A percentile compares a stretch with the other conserved stretches of the same genome.
phyloP scores from a whole-genome alignment of 2,113 vertebrate species.

The Mormyrus iriodes region DNA sequence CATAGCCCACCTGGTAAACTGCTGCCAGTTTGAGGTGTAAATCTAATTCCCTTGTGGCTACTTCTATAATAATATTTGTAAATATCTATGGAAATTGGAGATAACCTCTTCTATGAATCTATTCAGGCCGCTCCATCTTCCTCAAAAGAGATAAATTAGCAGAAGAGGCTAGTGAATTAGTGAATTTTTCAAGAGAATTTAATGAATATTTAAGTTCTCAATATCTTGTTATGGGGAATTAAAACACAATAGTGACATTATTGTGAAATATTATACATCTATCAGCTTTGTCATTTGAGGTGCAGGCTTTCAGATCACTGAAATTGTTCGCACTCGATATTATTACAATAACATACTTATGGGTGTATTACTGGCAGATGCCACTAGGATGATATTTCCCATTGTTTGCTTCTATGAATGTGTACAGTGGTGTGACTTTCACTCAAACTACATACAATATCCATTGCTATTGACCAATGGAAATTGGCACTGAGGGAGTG shows the following conservation, averaged over 20 bases:
- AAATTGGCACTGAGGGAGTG: neutral
- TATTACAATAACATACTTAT: neutral
- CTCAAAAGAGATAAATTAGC: neutral
- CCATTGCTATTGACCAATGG: neutral
- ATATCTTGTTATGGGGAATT: slow-evolving; percentile 1
- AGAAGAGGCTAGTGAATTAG: neutral
- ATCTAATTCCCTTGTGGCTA: neutral
- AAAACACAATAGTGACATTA: neutral
- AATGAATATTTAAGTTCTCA: neutral
- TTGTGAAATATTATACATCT: neutral
- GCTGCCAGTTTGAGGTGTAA: neutral
- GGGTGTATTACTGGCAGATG: neutral
- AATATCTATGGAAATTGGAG: slow-evolving; percentile 6
- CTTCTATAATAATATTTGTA: neutral
- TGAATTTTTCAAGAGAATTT: slow-evolving; percentile 6
- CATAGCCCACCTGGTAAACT: neutral
- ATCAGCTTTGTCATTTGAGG: neutral
- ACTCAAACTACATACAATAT: neutral
- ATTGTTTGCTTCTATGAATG: slow-evolving; percentile 16
- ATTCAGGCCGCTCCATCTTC: neutral
- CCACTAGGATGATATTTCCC: slow-evolving; percentile 10
- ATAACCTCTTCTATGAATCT: neutral
- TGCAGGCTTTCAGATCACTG: slow-evolving; percentile 1
- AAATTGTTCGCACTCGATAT: neutral
- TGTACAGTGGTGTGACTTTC: neutral